Evolutionary conservation across 2,797 vertebrate species (phyloP), one percentile per base, ranked within the genome.

Genomic region (Chelon auratus): DNA sequence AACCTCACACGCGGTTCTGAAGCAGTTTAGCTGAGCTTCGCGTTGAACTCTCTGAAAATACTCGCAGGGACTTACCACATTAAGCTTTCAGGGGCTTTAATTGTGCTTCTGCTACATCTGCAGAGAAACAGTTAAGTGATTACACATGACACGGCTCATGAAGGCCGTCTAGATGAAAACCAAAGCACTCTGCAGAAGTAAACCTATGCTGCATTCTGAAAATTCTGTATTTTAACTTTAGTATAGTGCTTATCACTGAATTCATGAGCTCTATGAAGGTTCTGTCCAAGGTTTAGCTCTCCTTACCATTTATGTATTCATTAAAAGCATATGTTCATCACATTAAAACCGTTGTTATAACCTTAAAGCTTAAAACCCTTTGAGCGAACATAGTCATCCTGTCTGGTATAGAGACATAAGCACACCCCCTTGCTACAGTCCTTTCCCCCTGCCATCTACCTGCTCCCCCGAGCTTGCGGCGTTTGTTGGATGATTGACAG

Each of bases 401-500:
- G 22, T 45, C 42, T 45, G 3, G 42, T 45, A 15, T 45, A 17
- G 3, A 45, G 42, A 45, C 2, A 15, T 17, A 5, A 45, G 14
- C 7, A 47, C 43, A 47, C n/a, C 17, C 17, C 15, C 43, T 8
- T 47, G 8, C 7, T 45, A 17, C 15, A 17, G 6, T 17, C 43
- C 5, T 17, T 45, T 6, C 11, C 11, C 17, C 1, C 45, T 36
- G 12, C 9, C 10, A 6, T 8, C 3, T n/a, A 4, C 39, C 5
- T 1, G 0, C n/a, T 51, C 5, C 20, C 33, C 22, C n/a, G n/a
- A n/a, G n/a, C n/a, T n/a, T n/a, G 56, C 52, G 64, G 17, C 48
- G 8, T 78, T 60, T 45, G 43, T 76, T 9, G 59, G 48, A 63
- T 74, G 75, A 87, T 8, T 80, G 77, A 74, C 82, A 84, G 48